Conservation (phyloP, 2,888 invertebrate genomes). For the Timandra comae region DNA sequence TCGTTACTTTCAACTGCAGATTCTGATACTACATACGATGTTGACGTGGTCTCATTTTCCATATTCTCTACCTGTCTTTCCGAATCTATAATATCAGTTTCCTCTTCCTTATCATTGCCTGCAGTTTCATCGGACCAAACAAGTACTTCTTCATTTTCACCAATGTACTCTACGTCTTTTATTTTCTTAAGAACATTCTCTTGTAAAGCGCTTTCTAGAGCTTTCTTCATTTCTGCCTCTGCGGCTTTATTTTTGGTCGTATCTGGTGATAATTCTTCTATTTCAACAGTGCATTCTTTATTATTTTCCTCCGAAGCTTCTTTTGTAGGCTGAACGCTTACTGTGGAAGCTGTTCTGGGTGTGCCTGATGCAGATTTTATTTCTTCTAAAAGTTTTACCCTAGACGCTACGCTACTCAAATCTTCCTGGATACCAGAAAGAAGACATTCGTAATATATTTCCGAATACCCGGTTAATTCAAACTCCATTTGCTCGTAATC, state of each 20-base stretch:
- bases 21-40: slow-evolving; percentile 41
- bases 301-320: slow-evolving; percentile 12
- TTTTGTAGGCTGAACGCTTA: slow-evolving; percentile 23
- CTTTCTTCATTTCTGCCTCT: slow-evolving; percentile 25
- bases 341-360: slow-evolving; percentile 33
- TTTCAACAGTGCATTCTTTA: slow-evolving; percentile 16
- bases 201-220: slow-evolving; percentile 30
- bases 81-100: slow-evolving; percentile 15
- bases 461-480: slow-evolving; percentile 56
- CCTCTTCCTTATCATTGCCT: slow-evolving; percentile 23
- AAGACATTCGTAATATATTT: slow-evolving; percentile 59
- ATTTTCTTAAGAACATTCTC: slow-evolving; percentile 42
- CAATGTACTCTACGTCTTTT: slow-evolving; percentile 44
- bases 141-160: slow-evolving; percentile 43
- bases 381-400: slow-evolving; percentile 53
- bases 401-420: slow-evolving; percentile 51
- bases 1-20: slow-evolving; percentile 48
- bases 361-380: slow-evolving; percentile 41
- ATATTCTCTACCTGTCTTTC: slow-evolving; percentile 1
- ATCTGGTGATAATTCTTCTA: slow-evolving; percentile 8
- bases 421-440: slow-evolving; percentile 50
- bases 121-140: slow-evolving; percentile 45
- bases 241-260: slow-evolving; percentile 4
- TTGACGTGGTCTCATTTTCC: slow-evolving; percentile 21
- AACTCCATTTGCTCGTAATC: slow-evolving; percentile 64